Evolutionary conservation across 2,113 vertebrate species (phyloP).

Genomic region (Caloenas nicobarica): DNA sequence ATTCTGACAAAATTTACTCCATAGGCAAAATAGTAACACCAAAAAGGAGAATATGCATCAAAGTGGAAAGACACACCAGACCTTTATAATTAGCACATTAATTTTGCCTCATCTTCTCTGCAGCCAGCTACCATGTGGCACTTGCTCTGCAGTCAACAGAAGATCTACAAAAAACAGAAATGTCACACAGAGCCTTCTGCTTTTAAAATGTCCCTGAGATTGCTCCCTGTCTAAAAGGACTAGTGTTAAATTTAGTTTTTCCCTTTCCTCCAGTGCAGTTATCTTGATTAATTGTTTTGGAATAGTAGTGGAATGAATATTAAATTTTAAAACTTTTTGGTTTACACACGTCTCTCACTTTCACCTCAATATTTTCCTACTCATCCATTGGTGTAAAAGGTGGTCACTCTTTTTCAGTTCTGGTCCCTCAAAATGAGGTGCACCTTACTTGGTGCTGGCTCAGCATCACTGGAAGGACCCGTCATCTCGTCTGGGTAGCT

Average conservation of each 20-base stretch:
- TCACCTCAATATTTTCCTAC: not conserved
- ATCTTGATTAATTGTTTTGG: not conserved
- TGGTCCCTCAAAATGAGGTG: not conserved
- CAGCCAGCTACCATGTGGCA: not conserved
- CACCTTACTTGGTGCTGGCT: not conserved
- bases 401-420: not conserved
- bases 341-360: not conserved
- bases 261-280: not conserved
- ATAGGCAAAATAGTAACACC: not conserved
- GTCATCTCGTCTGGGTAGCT: not conserved
- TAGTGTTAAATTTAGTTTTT: not conserved
- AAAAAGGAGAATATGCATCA: not conserved
- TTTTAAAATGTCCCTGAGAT: not conserved
- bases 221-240: not conserved
- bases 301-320: not conserved
- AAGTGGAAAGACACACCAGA: constrained; percentile 6
- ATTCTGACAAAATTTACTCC: constrained; percentile 17
- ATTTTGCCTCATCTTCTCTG: not conserved
- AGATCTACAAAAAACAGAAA: not conserved
- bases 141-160: not conserved
- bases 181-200: not conserved
- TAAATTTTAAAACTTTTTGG: not conserved
- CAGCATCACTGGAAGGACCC: not conserved
- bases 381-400: not conserved
- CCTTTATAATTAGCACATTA: not conserved